Evolutionary conservation across 37 sponge, comb jelly and placozoan species (phyloP).

Genomic region (Corticium candelabrum): DNA sequence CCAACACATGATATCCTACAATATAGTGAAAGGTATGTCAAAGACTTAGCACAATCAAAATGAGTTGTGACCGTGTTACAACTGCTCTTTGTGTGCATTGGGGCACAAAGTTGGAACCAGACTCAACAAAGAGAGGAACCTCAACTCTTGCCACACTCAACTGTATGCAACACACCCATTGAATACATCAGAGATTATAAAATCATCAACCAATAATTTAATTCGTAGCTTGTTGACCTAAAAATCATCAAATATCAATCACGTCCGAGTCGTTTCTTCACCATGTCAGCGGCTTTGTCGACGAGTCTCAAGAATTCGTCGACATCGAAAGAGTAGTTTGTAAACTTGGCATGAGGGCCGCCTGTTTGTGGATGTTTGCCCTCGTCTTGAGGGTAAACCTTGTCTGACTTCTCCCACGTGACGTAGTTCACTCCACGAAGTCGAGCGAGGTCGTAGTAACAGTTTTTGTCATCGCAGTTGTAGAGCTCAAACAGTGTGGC

Average conservation of each 20-base stretch:
- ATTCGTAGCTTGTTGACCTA: too few relatives aligned
- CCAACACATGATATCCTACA: too few relatives aligned
- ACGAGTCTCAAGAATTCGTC: conserved; percentile 68
- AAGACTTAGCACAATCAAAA: too few relatives aligned
- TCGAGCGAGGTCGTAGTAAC: conserved; percentile 83
- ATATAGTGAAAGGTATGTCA: too few relatives aligned
- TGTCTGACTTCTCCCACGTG: conserved; percentile 67
- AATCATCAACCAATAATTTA: too few relatives aligned
- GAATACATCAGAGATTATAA: too few relatives aligned
- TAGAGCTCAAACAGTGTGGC: conserved; percentile 73
- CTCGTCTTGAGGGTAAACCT: conserved; percentile 39
- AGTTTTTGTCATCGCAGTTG: conserved; percentile 71
- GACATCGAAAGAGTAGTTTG: conserved; percentile 77
- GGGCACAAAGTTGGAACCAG: too few relatives aligned
- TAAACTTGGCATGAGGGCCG: conserved; percentile 65
- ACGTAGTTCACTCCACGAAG: conserved; percentile 64
- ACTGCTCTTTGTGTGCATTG: too few relatives aligned
- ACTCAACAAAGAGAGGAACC: too few relatives aligned
- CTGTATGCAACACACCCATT: too few relatives aligned
- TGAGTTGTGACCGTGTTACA: too few relatives aligned
- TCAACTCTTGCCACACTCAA: too few relatives aligned
- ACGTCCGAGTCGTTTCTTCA: conserved; percentile 11
- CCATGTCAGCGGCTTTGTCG: conserved; percentile 34
- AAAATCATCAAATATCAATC: background rate
- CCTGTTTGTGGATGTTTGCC: conserved; percentile 3